phyloP scores from a whole-genome alignment of 2,113 vertebrate species.

The Mobula hypostoma region DNA sequence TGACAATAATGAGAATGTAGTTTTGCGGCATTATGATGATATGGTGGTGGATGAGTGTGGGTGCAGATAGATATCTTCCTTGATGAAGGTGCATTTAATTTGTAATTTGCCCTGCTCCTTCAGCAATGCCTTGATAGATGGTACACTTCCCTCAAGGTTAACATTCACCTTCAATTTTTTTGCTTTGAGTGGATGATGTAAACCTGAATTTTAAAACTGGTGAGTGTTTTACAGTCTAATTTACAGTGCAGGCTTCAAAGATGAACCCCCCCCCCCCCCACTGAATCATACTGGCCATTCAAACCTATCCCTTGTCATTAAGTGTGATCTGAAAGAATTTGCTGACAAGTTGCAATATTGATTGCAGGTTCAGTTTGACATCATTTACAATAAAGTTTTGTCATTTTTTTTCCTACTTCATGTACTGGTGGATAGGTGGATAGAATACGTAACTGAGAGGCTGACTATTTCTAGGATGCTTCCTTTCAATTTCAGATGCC shows the following conservation, averaged over 20 bases:
- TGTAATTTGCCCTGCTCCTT: background rate
- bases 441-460: too few species aligned
- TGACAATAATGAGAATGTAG: conserved; percentile 89
- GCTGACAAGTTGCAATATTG: background rate
- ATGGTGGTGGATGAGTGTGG: conserved; percentile 95
- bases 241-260: background rate
- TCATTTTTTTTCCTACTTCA: background rate
- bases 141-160: background rate
- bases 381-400: background rate
- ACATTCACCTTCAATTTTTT: background rate
- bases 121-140: background rate
- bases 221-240: background rate
- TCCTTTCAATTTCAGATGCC: too few species aligned
- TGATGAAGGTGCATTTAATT: background rate
- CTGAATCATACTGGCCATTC: background rate
- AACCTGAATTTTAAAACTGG: background rate
- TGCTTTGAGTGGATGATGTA: background rate
- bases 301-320: background rate
- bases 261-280: background rate
- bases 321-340: background rate
- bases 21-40: conserved; percentile 85
- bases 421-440: background rate
- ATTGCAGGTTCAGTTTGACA: background rate
- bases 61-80: conserved; percentile 60
- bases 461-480: too few species aligned